Evolutionary conservation across 2,797 vertebrate species (phyloP), one percentile per base, ranked within the genome.

Genomic region (Sternotherus odoratus): DNA sequence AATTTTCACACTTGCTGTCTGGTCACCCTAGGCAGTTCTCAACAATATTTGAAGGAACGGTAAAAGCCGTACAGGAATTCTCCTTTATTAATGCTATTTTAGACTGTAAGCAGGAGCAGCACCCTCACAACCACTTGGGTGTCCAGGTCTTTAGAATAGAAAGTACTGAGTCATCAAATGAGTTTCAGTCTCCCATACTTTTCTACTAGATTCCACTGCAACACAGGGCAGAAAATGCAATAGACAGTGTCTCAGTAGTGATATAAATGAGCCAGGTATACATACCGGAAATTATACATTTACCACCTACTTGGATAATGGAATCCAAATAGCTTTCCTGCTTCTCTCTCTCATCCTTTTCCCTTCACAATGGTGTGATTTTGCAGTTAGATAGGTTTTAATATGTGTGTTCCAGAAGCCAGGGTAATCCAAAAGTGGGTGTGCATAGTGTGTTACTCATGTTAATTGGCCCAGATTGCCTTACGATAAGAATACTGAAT

Each of bases 401-500:
- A 83, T 57, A 46, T n/a, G 6, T 82, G 69, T 90, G 95, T 96
- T 96, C 50, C 81, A 77, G 83, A 92, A 91, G 88, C 39, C 26
- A 21, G 3, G 13, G 5, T 83, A 89, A 79, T 83, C 81, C 87
- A 87, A 83, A 74, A 49, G 5, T 66, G 39, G 12, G 3, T 56
- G 8, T 36, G 5, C 53, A 4, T 77, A 91, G 23, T 87, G 12
- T n/a, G 74, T 89, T 87, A 75, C 77, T 89, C 85, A 91, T 80
- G 50, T 48, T 93, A 86, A 72, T 48, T 95, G 93, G 97, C 90
- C 82, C 95, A 84, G 33, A 91, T 97, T 56, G 66, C 53, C 66
- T 94, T 83, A 81, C 77, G 92, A 91, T 83, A 74, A 95, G 84
- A 89, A 95, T 75, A 94, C 33, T 95, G 87, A 96, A 96, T 74